Evolutionary conservation across 2,113 vertebrate species (phyloP).

Genomic region (Pycnonotus jocosus): DNA sequence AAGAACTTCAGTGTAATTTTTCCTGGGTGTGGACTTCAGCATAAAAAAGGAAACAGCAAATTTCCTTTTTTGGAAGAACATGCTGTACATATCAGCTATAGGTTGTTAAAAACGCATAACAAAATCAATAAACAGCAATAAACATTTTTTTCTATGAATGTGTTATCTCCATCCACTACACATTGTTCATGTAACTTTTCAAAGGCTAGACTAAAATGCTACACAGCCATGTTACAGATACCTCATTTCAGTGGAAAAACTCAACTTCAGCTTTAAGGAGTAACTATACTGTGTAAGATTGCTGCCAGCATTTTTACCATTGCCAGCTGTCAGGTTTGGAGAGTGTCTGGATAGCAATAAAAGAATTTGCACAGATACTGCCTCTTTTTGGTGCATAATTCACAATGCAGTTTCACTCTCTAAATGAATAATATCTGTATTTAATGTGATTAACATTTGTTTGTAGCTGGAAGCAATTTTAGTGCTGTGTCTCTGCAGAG

Average conservation of each 20-base stretch:
- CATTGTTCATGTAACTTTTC: not conserved
- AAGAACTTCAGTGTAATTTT: constrained; percentile 4
- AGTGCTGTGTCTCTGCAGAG: not conserved
- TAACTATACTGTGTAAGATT: not conserved
- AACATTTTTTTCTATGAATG: not conserved
- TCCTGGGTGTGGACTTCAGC: constrained; percentile 8
- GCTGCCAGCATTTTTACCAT: not conserved
- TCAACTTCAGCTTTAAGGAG: not conserved
- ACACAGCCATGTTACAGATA: not conserved
- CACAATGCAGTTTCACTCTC: not conserved
- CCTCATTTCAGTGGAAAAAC: not conserved
- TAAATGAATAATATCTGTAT: not conserved
- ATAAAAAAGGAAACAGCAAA: constrained; percentile 26
- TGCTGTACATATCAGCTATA: not conserved
- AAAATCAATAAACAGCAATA: not conserved
- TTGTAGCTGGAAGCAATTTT: not conserved
- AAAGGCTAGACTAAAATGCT: not conserved
- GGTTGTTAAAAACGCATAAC: not conserved
- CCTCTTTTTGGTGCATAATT: not conserved
- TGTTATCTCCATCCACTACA: not conserved
- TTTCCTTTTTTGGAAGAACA: constrained; percentile 30
- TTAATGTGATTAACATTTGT: not conserved
- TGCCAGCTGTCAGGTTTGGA: not conserved
- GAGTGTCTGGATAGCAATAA: not conserved
- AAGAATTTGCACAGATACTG: not conserved